Conservation (phyloP, 2,113 vertebrate species). For the Turdus rufiventris region DNA sequence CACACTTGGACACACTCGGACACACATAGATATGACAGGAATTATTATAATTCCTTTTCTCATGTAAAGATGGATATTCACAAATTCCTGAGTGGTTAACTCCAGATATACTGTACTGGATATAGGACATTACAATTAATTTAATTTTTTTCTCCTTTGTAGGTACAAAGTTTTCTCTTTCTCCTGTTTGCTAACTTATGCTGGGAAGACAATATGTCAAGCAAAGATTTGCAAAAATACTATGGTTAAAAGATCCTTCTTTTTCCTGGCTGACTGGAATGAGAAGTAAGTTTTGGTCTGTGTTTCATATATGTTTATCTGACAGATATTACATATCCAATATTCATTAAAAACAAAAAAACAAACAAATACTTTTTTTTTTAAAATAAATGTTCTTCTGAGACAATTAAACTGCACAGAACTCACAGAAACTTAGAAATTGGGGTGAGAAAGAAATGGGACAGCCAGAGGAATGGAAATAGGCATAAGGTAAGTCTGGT, state of each 20-base stretch:
- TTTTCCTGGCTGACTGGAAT: constrained; percentile 66
- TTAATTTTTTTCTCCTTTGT: background rate
- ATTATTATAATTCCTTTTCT: background rate
- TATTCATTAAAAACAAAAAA: background rate
- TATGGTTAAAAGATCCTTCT: constrained; percentile 44
- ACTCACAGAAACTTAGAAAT: background rate
- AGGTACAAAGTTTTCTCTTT: constrained; percentile 70
- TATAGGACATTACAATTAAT: background rate
- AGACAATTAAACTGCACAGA: background rate
- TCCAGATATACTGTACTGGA: background rate
- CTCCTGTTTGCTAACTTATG: constrained; percentile 70
- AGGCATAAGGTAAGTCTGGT: background rate
- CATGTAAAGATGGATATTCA: background rate
- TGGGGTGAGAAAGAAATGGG: background rate
- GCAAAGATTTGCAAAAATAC: constrained; percentile 57
- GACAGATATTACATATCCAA: background rate
- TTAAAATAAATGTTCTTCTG: background rate
- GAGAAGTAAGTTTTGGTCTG: constrained; percentile 68
- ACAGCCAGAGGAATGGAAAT: background rate
- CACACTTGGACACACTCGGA: too few species aligned
- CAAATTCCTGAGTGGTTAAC: background rate
- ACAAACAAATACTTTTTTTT: background rate
- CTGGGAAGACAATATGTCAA: constrained; percentile 72
- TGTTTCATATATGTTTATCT: background rate
- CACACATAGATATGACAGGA: background rate